These are phyloP conservation scores for Chelonus formosanus DNA, from an alignment of 2,888 invertebrate species.

Conservation along the genomic window DNA sequence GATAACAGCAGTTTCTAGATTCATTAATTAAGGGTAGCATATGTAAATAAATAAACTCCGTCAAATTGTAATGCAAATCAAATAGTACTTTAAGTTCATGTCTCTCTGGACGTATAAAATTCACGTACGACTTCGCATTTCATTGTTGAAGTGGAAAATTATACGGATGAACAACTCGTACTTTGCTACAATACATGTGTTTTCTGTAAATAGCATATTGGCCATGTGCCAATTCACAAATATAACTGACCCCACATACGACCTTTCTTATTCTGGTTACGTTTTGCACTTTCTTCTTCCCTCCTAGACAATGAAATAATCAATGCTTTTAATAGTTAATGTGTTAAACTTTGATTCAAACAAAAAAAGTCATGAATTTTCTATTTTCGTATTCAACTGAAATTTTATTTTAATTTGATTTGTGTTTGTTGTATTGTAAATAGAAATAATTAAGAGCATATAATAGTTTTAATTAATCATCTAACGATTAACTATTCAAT, in stretches of 20 bases:
- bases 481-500: too few relatives aligned
- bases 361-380: too few relatives aligned
- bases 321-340: conserved; percentile 4
- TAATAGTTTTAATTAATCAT: too few relatives aligned
- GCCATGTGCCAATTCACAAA: conserved; percentile 28
- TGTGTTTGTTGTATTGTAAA: too few relatives aligned
- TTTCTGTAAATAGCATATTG: conserved; percentile 29
- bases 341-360: neutral
- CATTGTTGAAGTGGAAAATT: neutral
- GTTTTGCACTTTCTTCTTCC: conserved; percentile 15
- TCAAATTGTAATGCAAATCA: neutral
- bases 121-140: neutral
- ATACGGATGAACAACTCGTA: conserved; percentile 6
- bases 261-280: conserved; percentile 7
- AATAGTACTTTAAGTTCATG: neutral
- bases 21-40: neutral
- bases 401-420: too few relatives aligned
- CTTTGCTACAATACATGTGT: conserved; percentile 24
- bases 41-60: too few relatives aligned
- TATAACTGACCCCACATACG: conserved; percentile 21
- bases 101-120: neutral
- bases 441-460: too few relatives aligned
- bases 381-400: too few relatives aligned
- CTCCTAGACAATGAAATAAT: conserved; percentile 15
- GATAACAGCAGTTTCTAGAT: too few relatives aligned